Evolutionary conservation across 2,888 invertebrate species (phyloP).

Genomic region (Hypolimnas misippus): DNA sequence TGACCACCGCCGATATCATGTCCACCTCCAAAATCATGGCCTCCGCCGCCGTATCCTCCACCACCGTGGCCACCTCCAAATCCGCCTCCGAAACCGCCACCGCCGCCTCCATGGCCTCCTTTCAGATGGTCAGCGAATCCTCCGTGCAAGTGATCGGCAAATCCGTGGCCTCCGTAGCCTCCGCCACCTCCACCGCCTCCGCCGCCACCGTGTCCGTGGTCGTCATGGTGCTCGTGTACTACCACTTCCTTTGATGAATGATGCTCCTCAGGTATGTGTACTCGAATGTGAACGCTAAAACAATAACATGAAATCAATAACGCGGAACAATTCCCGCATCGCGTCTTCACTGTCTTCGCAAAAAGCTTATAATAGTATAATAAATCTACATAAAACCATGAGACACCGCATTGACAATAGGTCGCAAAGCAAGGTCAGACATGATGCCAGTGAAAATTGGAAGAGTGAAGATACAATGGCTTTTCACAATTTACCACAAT

Average conservation of each 20-base stretch:
- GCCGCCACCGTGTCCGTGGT: constrained; percentile 55
- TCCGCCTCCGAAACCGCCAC: constrained; percentile 50
- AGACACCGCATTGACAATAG: constrained; percentile 42
- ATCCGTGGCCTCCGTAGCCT: constrained; percentile 49
- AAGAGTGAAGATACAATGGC: constrained; percentile 67
- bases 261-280: constrained; percentile 81
- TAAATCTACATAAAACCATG: constrained; percentile 31
- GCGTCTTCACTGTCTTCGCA: constrained; percentile 27
- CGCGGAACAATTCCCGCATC: constrained; percentile 14
- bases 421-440: constrained; percentile 67
- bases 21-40: constrained; percentile 41
- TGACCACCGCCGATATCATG: constrained; percentile 43
- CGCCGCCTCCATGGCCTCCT: constrained; percentile 51
- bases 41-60: constrained; percentile 45
- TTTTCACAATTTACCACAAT: constrained; percentile 79
- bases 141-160: constrained; percentile 61
- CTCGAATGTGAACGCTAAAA: constrained; percentile 83
- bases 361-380: constrained; percentile 33
- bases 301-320: constrained; percentile 44
- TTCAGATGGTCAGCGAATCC: constrained; percentile 64
- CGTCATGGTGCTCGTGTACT: constrained; percentile 69
- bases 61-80: constrained; percentile 46
- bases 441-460: constrained; percentile 62
- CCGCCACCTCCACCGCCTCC: constrained; percentile 51
- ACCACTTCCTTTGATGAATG: constrained; percentile 76